Evolutionary conservation across 2,888 invertebrate genomes (phyloP).

Genomic region (Deroplatys truncata): DNA sequence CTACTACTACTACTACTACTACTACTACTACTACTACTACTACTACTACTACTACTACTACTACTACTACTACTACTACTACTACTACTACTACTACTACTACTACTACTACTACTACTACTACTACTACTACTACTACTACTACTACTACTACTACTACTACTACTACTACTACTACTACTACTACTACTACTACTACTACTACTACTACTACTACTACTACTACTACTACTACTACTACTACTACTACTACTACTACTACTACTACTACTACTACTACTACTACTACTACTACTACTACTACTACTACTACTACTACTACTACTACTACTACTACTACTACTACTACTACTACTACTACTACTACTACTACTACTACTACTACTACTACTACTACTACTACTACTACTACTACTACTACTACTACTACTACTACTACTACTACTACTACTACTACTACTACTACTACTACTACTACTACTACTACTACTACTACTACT

Average conservation of each 20-base stretch:
- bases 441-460: slow-evolving; percentile 6
- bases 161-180: slow-evolving; percentile 6
- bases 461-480: slow-evolving; percentile 6
- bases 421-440: slow-evolving; percentile 6
- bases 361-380: slow-evolving; percentile 6
- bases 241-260: slow-evolving; percentile 6
- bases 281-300: slow-evolving; percentile 6
- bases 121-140: slow-evolving; percentile 6
- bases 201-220: slow-evolving; percentile 6
- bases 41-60: slow-evolving; percentile 6
- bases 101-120: slow-evolving; percentile 6
- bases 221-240: slow-evolving; percentile 6
- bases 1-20: slow-evolving; percentile 6
- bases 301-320: slow-evolving; percentile 6
- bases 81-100: slow-evolving; percentile 6
- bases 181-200: slow-evolving; percentile 6
- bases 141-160: slow-evolving; percentile 6
- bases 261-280: slow-evolving; percentile 6
- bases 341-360: slow-evolving; percentile 6
- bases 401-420: slow-evolving; percentile 6
- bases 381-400: slow-evolving; percentile 6
- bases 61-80: slow-evolving; percentile 6
- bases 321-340: slow-evolving; percentile 6
- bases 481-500: slow-evolving; percentile 6
- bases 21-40: slow-evolving; percentile 6